Evolutionary conservation across 2,113 vertebrate species (phyloP).

Genomic region (Mesocricetus auratus): DNA sequence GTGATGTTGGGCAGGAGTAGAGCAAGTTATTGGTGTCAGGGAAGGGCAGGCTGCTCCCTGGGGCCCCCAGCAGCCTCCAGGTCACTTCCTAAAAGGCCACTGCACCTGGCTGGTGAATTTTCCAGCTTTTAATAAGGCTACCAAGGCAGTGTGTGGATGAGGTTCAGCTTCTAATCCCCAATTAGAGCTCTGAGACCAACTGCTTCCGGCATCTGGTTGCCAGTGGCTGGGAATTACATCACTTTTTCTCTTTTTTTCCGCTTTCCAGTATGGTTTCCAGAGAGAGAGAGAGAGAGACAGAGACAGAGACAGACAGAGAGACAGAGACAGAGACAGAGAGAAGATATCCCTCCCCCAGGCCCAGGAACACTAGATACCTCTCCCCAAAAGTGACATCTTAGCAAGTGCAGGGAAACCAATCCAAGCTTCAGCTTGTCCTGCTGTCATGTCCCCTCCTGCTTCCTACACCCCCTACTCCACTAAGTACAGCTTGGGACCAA

Average conservation of each 20-base stretch:
- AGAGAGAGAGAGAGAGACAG: not conserved
- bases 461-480: not conserved
- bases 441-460: not conserved
- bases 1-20: not conserved
- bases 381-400: not conserved
- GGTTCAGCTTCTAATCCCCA: conserved; percentile 77
- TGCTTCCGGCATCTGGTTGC: conserved; percentile 76
- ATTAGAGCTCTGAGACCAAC: conserved; percentile 68
- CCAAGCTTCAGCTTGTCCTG: not conserved
- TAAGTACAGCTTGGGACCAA: not conserved
- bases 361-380: not conserved
- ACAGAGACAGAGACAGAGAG: not conserved
- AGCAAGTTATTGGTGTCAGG: not conserved
- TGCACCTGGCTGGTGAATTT: conserved; percentile 69
- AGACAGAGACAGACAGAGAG: too few relatives aligned
- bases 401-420: not conserved
- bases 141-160: not conserved
- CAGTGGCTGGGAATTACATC: not conserved
- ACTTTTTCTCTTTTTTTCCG: not conserved
- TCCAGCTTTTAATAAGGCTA: conserved; percentile 78
- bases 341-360: not conserved
- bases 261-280: conserved; percentile 7
- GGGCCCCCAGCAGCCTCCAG: not conserved
- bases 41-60: not conserved
- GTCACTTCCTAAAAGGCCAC: conserved; percentile 65